Conservation (phyloP, 2,888 invertebrate genomes). For the Lochmaea crataegi region DNA sequence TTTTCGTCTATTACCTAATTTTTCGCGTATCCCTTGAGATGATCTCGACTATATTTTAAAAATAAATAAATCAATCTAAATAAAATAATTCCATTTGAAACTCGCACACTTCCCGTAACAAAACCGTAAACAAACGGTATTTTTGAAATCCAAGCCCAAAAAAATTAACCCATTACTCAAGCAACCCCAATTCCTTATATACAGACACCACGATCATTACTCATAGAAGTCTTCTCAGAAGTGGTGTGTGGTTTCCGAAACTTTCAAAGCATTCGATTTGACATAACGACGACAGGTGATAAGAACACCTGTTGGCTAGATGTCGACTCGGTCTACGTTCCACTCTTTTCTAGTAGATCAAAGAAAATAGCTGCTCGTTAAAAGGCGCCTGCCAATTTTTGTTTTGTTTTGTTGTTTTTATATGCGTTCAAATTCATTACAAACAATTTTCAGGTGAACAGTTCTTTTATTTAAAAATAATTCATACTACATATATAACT, state of each 20-base stretch:
- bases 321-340: background rate
- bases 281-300: background rate
- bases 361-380: conserved; percentile 23
- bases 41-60: too few species aligned
- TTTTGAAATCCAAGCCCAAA: background rate
- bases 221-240: conserved; percentile 36
- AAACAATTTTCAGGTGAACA: too few species aligned
- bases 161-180: conserved; percentile 1
- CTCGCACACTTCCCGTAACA: background rate
- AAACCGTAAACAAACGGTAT: background rate
- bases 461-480: too few species aligned
- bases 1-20: too few species aligned
- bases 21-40: too few species aligned
- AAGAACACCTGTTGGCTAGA: background rate
- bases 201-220: conserved; percentile 36
- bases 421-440: background rate
- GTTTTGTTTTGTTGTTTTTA: conserved; percentile 15
- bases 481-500: too few species aligned
- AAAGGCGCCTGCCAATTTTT: conserved; percentile 29
- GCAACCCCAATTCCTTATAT: conserved; percentile 19
- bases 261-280: conserved; percentile 6
- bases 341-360: conserved; percentile 15
- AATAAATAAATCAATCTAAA: too few species aligned
- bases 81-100: too few species aligned
- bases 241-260: conserved; percentile 36